phyloP scores from a whole-genome alignment of 2,888 invertebrate species.

The Xestia rhomboidea region DNA sequence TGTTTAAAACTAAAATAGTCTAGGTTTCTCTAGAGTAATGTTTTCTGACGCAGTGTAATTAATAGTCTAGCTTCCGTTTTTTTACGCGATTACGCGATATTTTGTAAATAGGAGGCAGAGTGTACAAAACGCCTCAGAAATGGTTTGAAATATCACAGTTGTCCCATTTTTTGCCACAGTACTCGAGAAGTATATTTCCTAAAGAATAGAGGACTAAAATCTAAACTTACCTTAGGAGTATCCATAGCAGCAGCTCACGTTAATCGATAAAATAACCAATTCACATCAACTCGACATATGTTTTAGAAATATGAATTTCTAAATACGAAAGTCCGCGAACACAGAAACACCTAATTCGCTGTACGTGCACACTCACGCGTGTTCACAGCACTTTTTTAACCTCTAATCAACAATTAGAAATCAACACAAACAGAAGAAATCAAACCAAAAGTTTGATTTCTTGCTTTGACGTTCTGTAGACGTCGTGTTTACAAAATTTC shows the following conservation, averaged over 20 bases:
- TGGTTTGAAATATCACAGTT: not conserved
- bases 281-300: slow-evolving; percentile 71
- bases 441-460: slow-evolving; percentile 59
- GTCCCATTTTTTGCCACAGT: not conserved
- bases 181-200: not conserved
- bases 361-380: no score
- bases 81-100: no score
- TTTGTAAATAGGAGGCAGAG: not conserved
- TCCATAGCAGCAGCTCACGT: slow-evolving; percentile 79
- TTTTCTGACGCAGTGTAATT: not conserved
- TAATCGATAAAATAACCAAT: slow-evolving; percentile 82
- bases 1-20: not conserved
- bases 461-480: slow-evolving; percentile 51
- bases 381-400: slow-evolving; percentile 24
- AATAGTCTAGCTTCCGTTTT: not conserved
- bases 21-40: not conserved
- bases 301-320: slow-evolving; percentile 48
- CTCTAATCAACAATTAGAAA: slow-evolving; percentile 42
- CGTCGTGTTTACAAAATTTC: slow-evolving; percentile 1
- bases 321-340: slow-evolving; percentile 33
- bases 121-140: not conserved
- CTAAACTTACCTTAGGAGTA: slow-evolving; percentile 84
- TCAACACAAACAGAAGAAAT: slow-evolving; percentile 54
- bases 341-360: slow-evolving; percentile 19
- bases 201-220: slow-evolving; percentile 1